phyloP scores from a whole-genome alignment of 2,797 vertebrate species.

The Dendrocincla fuliginosa region DNA sequence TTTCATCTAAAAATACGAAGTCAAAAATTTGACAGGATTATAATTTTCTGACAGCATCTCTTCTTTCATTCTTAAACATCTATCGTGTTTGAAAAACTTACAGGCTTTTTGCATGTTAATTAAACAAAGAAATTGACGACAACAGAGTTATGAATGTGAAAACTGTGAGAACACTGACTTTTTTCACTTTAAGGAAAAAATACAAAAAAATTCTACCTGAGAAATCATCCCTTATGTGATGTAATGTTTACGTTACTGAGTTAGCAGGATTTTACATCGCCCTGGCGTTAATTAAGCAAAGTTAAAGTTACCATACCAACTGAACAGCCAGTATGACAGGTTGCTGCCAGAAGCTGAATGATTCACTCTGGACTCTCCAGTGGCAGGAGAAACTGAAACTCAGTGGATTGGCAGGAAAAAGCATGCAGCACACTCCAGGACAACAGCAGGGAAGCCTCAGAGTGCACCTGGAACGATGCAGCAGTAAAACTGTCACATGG shows the following conservation, averaged over 20 bases:
- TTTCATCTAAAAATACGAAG: background rate
- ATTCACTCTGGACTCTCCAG: background rate
- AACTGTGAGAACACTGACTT: background rate
- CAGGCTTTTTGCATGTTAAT: background rate
- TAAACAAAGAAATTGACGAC: background rate
- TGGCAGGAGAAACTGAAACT: background rate
- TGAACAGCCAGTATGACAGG: background rate
- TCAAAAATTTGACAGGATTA: background rate
- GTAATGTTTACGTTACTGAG: background rate
- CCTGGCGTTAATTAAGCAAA: background rate
- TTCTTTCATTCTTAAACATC: background rate
- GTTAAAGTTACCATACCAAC: background rate
- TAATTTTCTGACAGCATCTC: background rate
- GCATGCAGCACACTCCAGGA: background rate
- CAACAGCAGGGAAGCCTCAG: background rate
- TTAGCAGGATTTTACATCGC: background rate
- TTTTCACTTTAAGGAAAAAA: background rate
- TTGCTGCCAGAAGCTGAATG: background rate
- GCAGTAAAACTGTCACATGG: rapidly evolving
- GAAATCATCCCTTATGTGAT: background rate
- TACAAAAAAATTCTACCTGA: background rate
- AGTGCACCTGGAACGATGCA: background rate
- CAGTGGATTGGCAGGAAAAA: background rate
- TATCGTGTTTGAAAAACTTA: background rate
- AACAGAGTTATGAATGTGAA: background rate